Evolutionary conservation across 53 echinoderm and acorn worm species (phyloP).

Genomic region (Stichopus horrens): DNA sequence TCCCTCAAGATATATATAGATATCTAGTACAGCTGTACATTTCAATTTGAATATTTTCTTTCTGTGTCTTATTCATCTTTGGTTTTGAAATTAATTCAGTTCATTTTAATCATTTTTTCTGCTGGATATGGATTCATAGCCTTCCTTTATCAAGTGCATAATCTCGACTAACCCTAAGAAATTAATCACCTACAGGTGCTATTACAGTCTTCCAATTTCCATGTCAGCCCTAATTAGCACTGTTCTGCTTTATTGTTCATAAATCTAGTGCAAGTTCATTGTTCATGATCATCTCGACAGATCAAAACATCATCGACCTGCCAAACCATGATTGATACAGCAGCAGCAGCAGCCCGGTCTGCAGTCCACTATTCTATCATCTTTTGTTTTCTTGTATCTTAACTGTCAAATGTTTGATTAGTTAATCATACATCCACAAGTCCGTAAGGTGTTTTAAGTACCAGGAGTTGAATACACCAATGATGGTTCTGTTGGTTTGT

Average conservation of each 20-base stretch:
- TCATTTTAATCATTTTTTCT: too few species aligned
- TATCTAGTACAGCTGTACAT: too few species aligned
- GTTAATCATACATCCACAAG: slow-evolving; percentile 41
- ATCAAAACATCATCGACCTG: slow-evolving; percentile 31
- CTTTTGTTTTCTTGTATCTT: background rate
- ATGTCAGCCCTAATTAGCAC: too few species aligned
- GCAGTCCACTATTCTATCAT: background rate
- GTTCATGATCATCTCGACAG: background rate
- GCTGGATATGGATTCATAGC: background rate
- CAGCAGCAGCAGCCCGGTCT: background rate
- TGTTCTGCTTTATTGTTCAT: background rate
- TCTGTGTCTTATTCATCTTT: too few species aligned
- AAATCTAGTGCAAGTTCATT: slow-evolving; percentile 26
- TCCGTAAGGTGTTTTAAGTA: slow-evolving; percentile 32
- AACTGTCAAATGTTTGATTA: slow-evolving; percentile 41
- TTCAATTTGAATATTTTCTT: too few species aligned
- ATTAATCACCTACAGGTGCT: slow-evolving; percentile 7
- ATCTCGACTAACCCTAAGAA: background rate
- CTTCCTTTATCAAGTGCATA: background rate
- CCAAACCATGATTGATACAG: background rate
- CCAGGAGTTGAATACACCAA: background rate
- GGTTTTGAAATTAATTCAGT: too few species aligned
- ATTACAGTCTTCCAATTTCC: background rate
- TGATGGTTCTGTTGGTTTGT: slow-evolving; percentile 2
- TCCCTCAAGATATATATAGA: too few species aligned